These are phyloP conservation scores for Jordanella pulchra DNA, from an alignment of 2,797 vertebrate genomes.

Conservation along the genomic window DNA sequence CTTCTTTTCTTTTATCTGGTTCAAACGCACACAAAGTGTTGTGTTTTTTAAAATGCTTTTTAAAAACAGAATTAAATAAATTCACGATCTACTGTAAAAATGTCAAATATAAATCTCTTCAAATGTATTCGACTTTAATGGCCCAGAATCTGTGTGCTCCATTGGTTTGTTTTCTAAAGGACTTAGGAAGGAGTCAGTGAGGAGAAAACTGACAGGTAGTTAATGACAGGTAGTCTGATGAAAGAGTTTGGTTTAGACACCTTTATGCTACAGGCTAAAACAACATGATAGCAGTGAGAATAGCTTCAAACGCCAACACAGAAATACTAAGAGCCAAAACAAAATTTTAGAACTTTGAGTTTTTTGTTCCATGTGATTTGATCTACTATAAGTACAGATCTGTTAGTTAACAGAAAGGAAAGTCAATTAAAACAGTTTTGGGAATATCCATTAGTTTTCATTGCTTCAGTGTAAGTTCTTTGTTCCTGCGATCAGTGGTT, in stretches of 20 bases:
- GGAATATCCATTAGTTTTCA: neutral
- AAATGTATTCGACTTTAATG: neutral
- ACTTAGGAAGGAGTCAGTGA: constrained; percentile 1
- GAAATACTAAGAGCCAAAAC: neutral
- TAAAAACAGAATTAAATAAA: too few species aligned
- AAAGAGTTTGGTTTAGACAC: neutral
- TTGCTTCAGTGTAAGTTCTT: neutral
- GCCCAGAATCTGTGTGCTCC: neutral
- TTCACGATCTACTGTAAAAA: too few species aligned
- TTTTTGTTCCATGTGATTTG: too few species aligned
- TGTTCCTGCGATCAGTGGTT: neutral
- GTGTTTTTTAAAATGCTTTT: neutral
- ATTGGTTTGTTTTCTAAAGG: neutral
- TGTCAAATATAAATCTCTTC: neutral
- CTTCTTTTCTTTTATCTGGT: constrained; percentile 28
- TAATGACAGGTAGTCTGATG: neutral
- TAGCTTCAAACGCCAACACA: neutral
- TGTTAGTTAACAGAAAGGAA: neutral
- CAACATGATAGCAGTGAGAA: neutral
- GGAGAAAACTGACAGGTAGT: neutral
- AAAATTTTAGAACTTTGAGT: neutral
- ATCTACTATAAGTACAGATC: constrained; percentile 1
- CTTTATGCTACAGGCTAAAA: constrained; percentile 5
- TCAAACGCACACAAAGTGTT: constrained; percentile 15
- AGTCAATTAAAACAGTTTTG: neutral